Evolutionary conservation across 2,888 invertebrate genomes (phyloP).

Genomic region (Erebia aethiops): DNA sequence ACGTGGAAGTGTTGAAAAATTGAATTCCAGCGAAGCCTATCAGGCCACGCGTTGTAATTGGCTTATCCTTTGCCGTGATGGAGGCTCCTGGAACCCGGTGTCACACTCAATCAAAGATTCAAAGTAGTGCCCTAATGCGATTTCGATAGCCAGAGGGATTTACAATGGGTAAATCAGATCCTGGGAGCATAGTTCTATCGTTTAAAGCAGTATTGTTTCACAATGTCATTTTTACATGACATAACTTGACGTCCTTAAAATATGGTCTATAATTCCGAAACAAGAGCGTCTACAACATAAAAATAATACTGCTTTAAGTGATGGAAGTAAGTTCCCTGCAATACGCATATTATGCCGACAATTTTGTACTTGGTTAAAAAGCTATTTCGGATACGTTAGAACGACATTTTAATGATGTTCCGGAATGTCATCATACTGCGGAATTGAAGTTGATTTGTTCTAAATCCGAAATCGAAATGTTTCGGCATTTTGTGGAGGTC

Average conservation of each 20-base stretch:
- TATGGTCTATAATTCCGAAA: too few relatives aligned
- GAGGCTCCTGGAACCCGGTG: slow-evolving; percentile 43
- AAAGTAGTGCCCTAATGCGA: slow-evolving; percentile 35
- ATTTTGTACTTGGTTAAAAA: slow-evolving; percentile 14
- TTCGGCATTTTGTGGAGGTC: background rate
- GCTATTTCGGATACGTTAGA: slow-evolving; percentile 14
- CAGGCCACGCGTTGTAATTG: slow-evolving; percentile 46
- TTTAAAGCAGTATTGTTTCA: too few relatives aligned
- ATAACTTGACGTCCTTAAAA: too few relatives aligned
- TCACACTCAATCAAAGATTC: slow-evolving; percentile 43
- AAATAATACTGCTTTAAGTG: too few relatives aligned
- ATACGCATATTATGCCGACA: background rate
- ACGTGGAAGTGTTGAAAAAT: slow-evolving; percentile 49
- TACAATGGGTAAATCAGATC: slow-evolving; percentile 2
- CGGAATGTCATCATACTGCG: slow-evolving; percentile 6
- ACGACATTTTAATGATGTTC: slow-evolving; percentile 18
- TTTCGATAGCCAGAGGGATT: slow-evolving; percentile 12
- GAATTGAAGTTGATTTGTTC: slow-evolving; percentile 16
- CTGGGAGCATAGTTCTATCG: background rate
- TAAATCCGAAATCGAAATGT: background rate
- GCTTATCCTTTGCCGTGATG: slow-evolving; percentile 49
- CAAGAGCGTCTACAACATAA: too few relatives aligned
- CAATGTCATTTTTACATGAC: too few relatives aligned
- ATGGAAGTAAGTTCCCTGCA: background rate
- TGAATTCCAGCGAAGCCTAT: slow-evolving; percentile 49